Base-by-base conservation (phyloP, 2,797 vertebrate genomes). In the Phrynocephalus guinanensis region DNA sequence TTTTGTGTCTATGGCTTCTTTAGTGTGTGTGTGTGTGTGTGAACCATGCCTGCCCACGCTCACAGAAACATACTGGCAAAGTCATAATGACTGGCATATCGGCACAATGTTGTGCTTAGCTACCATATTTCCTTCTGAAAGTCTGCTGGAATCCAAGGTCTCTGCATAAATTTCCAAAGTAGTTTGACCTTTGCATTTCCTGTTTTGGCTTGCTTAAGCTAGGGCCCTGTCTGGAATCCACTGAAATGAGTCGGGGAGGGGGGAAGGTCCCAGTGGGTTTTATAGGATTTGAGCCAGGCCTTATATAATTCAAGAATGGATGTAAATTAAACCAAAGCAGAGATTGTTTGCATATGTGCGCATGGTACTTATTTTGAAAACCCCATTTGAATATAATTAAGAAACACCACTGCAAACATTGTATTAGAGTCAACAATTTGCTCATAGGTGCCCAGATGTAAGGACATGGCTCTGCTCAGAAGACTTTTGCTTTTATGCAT, bases 111-210 rank as follows among this genome's bases (percentile, higher is more conserved):
- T 79, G 63, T 79, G 13, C n/a, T 80, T 33, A 75, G 15, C 60
- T 79, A 33, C 68, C 38, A 56, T 75, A 84, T 80, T 80, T 68
- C 44, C 30, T 67, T 67, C 44, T 80, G 82, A 80, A 88, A 33
- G 22, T 80, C 67, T 80, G 56, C 68, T 84, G 38, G 70, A 75
- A 80, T 80, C 71, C 70, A 79, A 72, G 77, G 50, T 80, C 24
- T 52, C 77, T 24, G 60, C 50, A 85, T 44, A 56, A 18, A 88
- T 56, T 80, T 81, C 87, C 68, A 81, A 75, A 82, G 56, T 15
- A 22, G 48, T 33, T 75, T 88, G 87, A 88, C 83, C 83, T 88
- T 85, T 81, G 71, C 70, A 85, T 88, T 88, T 88, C 77, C 87
- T 88, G 78, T 76, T 76, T 75, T 75, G 70, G 83, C 71, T 84